phyloP scores from a whole-genome alignment of 2,113 vertebrate genomes.

The Empidonax alnorum region DNA sequence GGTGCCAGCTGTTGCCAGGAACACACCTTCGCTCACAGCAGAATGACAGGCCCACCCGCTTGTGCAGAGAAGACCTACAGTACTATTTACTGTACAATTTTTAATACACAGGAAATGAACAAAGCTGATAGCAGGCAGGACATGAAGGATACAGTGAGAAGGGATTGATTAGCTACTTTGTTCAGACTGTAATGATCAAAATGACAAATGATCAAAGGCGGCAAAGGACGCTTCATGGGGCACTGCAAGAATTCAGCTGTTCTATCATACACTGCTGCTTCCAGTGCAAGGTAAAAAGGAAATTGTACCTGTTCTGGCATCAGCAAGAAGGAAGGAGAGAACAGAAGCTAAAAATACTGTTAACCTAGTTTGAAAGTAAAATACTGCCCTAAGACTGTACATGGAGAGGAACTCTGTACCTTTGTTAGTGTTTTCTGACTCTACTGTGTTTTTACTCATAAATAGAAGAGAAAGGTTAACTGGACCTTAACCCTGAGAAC shows the following conservation, averaged over 20 bases:
- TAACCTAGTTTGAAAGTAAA: slow-evolving; percentile 24
- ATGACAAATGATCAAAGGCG: slow-evolving; percentile 57
- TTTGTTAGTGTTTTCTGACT: not conserved
- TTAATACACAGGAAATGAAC: not conserved
- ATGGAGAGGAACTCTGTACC: not conserved
- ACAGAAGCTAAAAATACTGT: slow-evolving; percentile 13
- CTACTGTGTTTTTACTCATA: not conserved
- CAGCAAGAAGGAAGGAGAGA: not conserved
- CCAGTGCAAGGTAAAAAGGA: not conserved
- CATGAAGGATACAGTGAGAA: slow-evolving; percentile 5
- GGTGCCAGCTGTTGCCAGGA: not conserved
- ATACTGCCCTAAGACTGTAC: not conserved
- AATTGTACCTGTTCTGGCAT: not conserved
- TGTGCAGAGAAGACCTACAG: not conserved
- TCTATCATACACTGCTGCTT: slow-evolving; percentile 7
- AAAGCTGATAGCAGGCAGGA: not conserved
- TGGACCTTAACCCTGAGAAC: not conserved
- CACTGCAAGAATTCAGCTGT: not conserved
- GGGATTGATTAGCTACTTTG: slow-evolving; percentile 55
- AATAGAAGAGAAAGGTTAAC: not conserved
- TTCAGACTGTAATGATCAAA: slow-evolving; percentile 41
- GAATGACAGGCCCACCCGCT: not conserved
- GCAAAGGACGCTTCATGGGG: slow-evolving; percentile 3
- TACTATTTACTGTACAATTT: not conserved
- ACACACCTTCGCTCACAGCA: not conserved